Conservation (phyloP, 2,797 vertebrate species). For the Cottoperca gobio region DNA sequence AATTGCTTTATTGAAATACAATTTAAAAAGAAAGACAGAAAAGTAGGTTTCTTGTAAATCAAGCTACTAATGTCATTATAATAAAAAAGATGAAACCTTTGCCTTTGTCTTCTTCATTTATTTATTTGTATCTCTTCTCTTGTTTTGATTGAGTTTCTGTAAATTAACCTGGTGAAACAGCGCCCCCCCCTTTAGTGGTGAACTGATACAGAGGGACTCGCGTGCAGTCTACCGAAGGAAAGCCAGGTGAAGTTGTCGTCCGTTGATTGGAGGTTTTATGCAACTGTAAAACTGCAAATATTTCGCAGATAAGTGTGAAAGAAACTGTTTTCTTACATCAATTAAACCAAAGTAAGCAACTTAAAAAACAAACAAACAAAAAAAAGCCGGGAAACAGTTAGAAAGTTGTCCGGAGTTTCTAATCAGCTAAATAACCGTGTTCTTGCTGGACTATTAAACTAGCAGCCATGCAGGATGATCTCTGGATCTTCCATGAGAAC, state of each 20-base stretch:
- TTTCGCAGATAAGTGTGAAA: neutral
- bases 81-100: neutral
- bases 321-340: neutral
- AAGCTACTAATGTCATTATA: neutral
- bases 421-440: neutral
- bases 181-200: no score
- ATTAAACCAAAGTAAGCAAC: neutral
- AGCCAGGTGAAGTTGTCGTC: neutral
- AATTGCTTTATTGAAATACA: neutral
- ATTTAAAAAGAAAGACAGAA: no score
- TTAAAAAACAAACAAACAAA: no score
- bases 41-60: no score
- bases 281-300: neutral
- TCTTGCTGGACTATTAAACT: neutral
- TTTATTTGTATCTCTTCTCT: neutral
- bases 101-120: neutral
- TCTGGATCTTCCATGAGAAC: no score
- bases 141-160: neutral
- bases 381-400: neutral
- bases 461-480: neutral
- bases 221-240: neutral
- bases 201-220: neutral
- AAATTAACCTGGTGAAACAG: neutral
- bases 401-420: no score
- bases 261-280: accelerated